phyloP scores from a whole-genome alignment of 2,888 invertebrate species.

The Nemotelus nigrinus region DNA sequence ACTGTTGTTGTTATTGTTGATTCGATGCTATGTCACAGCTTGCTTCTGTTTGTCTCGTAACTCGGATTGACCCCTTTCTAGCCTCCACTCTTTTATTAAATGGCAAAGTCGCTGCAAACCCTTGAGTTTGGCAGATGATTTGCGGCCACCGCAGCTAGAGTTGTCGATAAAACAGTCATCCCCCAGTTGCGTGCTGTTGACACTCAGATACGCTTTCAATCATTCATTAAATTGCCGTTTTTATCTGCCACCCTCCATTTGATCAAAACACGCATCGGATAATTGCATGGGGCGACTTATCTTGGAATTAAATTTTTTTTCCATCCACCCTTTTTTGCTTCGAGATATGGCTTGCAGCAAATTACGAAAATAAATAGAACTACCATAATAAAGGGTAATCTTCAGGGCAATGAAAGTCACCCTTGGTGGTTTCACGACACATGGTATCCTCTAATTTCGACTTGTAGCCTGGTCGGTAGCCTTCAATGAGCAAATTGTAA shows the following conservation, averaged over 20 bases:
- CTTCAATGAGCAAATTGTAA: too few species aligned
- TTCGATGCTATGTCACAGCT: not conserved
- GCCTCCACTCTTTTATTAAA: constrained; percentile 7
- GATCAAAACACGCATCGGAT: not conserved
- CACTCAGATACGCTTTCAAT: constrained; percentile 6
- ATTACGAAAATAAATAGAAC: too few species aligned
- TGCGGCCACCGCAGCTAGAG: not conserved
- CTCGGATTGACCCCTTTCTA: constrained; percentile 23
- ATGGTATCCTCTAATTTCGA: too few species aligned
- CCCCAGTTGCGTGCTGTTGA: not conserved
- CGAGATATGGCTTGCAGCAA: too few species aligned
- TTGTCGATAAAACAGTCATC: not conserved
- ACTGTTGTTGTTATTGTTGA: not conserved
- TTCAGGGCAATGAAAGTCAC: too few species aligned
- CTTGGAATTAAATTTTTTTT: too few species aligned
- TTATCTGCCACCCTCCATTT: constrained; percentile 14
- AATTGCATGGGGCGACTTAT: too few species aligned
- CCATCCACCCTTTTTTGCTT: too few species aligned
- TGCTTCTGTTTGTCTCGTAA: not conserved
- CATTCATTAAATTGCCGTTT: constrained; percentile 17
- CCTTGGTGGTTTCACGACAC: too few species aligned
- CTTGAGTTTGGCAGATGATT: constrained; percentile 1
- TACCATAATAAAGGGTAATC: too few species aligned
- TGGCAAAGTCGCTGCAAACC: constrained; percentile 6
- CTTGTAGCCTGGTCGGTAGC: too few species aligned